Evolutionary conservation across 1,140 invertebrate genomes (phyloP), one percentile per base, ranked within the genome.

Genomic region (Druon quercuslanigerum): DNA sequence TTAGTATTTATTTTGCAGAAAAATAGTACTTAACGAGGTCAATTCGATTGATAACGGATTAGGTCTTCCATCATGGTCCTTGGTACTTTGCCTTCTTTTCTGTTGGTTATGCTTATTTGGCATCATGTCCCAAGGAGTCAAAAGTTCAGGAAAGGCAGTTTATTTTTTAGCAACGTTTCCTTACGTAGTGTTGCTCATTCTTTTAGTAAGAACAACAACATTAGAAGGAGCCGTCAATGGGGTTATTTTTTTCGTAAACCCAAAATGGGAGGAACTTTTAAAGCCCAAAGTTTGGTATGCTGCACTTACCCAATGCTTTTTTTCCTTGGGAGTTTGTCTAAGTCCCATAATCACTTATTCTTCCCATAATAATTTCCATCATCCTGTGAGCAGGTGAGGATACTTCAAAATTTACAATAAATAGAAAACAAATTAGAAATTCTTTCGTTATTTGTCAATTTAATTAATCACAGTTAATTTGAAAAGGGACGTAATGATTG

Each of bases 141-240:
- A 95, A 86, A 95, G 94, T 83, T 94, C 94, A 0, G 95, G 95
- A 54, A 96, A 96, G 88, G 94, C 93, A 0, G 93, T 96, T 1
- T 97, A 97, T 85, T 96, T 97, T 85, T 93, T 96, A 1, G 96
- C 96, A 0, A 85, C 97, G 0, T 97, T 97, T 84, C 96, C 96
- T 2, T 97, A 97, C 84, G 92, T 97, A 0, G 93, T 97, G 19
- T 93, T 98, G 85, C 92, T 96, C 6, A 94, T 94, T 3, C 86
- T 98, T 1, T 91, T 98, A 1, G 93, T 96, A 16, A 93, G 94
- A 77, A 96, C 95, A 2, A 91, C 94, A 0, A 96, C 96, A 0
- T 88, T 97, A 77, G 93, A 94, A 11, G 96, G 96, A 2, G 95
- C 96, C 1, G 88, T 87, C 1, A 91, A 95, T 57, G 96, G 96